phyloP scores from a whole-genome alignment of 2,113 vertebrate genomes.

The Ptilorrhoa leucosticta region DNA sequence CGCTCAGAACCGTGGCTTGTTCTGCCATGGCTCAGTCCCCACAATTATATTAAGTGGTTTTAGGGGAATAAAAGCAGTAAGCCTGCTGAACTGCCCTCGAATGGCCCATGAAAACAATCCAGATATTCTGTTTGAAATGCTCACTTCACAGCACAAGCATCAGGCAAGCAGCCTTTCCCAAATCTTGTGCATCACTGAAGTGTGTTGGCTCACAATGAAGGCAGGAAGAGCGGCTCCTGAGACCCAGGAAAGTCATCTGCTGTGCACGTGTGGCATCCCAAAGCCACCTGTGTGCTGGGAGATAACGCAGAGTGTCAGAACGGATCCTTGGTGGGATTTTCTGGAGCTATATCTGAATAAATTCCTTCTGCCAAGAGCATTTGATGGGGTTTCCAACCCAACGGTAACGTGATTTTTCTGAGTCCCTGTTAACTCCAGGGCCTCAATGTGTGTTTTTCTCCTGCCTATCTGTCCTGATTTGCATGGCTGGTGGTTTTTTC shows the following conservation, averaged over 20 bases:
- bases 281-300: constrained; percentile 3
- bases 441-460: neutral
- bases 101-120: neutral
- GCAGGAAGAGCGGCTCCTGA: neutral
- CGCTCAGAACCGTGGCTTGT: neutral
- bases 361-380: neutral
- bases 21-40: neutral
- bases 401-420: neutral
- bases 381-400: neutral
- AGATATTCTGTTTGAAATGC: neutral
- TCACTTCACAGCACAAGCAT: neutral
- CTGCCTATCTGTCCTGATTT: neutral
- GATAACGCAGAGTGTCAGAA: neutral
- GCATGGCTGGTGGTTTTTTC: neutral
- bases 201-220: neutral
- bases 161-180: neutral
- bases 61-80: neutral
- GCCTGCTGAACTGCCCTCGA: neutral
- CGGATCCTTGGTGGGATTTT: neutral
- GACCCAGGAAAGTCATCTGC: neutral
- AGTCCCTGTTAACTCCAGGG: neutral
- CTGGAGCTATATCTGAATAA: neutral
- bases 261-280: neutral
- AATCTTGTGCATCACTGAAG: neutral
- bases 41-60: neutral